These are phyloP conservation scores for Oryzias woworae DNA, from an alignment of 2,113 vertebrate genomes.

Conservation along the genomic window DNA sequence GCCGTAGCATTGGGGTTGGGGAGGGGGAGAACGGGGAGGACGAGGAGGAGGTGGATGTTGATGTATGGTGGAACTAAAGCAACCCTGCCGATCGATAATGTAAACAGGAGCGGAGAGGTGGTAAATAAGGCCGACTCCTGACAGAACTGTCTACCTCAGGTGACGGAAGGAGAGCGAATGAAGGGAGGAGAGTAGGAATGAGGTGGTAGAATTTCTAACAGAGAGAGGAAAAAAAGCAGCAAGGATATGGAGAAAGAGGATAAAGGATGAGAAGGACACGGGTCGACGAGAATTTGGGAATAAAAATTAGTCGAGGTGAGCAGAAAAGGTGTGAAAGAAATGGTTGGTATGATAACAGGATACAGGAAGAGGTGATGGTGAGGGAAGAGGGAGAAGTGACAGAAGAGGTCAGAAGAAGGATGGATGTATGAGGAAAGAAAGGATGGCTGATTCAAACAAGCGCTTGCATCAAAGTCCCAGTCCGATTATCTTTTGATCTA, in stretches of 20 bases:
- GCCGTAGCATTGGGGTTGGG: constrained; percentile 38
- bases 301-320: not conserved
- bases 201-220: constrained; percentile 45
- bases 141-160: constrained; percentile 71
- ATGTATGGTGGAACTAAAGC: constrained; percentile 79
- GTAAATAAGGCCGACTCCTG: constrained; percentile 77
- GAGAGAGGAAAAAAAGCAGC: constrained; percentile 12
- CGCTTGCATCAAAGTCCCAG: constrained; percentile 6
- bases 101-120: constrained; percentile 77
- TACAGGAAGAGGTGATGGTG: constrained; percentile 55
- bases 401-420: constrained; percentile 18
- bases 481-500: no score
- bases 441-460: constrained; percentile 3
- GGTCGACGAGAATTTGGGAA: not conserved
- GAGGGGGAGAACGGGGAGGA: constrained; percentile 8
- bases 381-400: constrained; percentile 18
- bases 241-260: constrained; percentile 24
- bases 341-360: constrained; percentile 40
- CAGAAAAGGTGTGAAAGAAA: constrained; percentile 30
- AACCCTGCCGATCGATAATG: constrained; percentile 79
- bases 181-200: constrained; percentile 8
- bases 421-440: not conserved
- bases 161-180: constrained; percentile 56
- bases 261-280: constrained; percentile 17
- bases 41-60: constrained; percentile 47